Evolutionary conservation across 30 jellyfish, hydroid and myxozoan genomes (phyloP), one percentile per base, ranked within the genome.

Genomic region (Turritopsis rubra): DNA sequence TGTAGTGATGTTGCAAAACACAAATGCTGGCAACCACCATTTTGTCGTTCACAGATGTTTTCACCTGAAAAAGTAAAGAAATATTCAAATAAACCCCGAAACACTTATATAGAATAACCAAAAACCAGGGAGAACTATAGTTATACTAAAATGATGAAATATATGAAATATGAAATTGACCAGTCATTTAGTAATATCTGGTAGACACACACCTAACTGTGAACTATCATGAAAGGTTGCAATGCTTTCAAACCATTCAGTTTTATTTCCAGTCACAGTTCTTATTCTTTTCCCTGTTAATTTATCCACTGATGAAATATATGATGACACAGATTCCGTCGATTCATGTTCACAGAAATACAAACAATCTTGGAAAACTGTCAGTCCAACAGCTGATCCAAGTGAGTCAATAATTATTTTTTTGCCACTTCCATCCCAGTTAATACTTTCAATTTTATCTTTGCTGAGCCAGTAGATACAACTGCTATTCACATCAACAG

Each of bases 21-120:
- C 54, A 91, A 68, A 70, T 91, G 97, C 27, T 83, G 72, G 81
- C 97, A 91, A 25, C 85, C 89, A 21, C 91, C 94, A 70, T 83
- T 77, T 7, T 80, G 27, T 7, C 29, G 30, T 21, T 84, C 96
- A 72, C 97, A 91, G 9, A 82, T 77, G 66, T 87, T 91, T 7
- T 89, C 81, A 52, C 97, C 97, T 91, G 79, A 16, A 72, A 82
- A 28, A 21, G 65, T 53, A 86, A 71, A 21, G 73, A 25, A n/a
- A n/a, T n/a, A n/a, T n/a, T n/a, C n/a, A n/a, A n/a, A n/a, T n/a
- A n/a, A n/a, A n/a, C n/a, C n/a, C n/a, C n/a, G n/a, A n/a, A n/a
- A n/a, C n/a, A 41, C 60, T 13, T 41, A 13, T 41, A 13, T 41
- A 41, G 5, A 41, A 41, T 13, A 41, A 41, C 60, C 60, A 41